Percentiles rank a stretch among this genome's conserved stretches.
Conservation (phyloP, 2,797 vertebrate genomes). For the Anguilla pacifica region DNA sequence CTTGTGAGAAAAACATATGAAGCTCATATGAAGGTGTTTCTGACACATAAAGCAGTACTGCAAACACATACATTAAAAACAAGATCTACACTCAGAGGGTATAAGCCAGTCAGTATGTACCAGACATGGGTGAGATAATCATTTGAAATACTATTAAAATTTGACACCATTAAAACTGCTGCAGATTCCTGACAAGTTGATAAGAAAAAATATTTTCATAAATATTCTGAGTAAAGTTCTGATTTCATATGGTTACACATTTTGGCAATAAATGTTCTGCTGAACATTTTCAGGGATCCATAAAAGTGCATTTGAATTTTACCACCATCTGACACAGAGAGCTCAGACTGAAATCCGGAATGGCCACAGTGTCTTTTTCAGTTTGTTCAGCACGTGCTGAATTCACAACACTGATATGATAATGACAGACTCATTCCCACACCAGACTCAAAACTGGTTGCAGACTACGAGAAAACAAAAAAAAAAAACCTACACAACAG, state of each 20-base stretch:
- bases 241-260: background rate
- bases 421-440: too few species aligned
- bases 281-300: background rate
- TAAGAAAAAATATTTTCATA: background rate
- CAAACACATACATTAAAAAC: background rate
- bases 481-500: too few species aligned
- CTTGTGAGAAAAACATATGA: background rate
- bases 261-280: background rate
- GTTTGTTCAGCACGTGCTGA: too few species aligned
- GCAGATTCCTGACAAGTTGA: background rate
- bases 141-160: background rate
- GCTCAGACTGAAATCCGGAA: too few species aligned
- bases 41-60: background rate
- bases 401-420: too few species aligned
- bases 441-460: too few species aligned
- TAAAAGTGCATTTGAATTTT: too few species aligned
- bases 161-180: background rate
- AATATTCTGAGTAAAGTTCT: background rate
- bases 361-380: too few species aligned
- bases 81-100: background rate
- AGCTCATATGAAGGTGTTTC: background rate
- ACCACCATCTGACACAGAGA: too few species aligned
- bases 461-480: too few species aligned
- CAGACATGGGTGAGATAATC: background rate
- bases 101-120: background rate